Evolutionary conservation across 2,888 invertebrate genomes (phyloP).

Genomic region (Pyrrhosoma nymphula): DNA sequence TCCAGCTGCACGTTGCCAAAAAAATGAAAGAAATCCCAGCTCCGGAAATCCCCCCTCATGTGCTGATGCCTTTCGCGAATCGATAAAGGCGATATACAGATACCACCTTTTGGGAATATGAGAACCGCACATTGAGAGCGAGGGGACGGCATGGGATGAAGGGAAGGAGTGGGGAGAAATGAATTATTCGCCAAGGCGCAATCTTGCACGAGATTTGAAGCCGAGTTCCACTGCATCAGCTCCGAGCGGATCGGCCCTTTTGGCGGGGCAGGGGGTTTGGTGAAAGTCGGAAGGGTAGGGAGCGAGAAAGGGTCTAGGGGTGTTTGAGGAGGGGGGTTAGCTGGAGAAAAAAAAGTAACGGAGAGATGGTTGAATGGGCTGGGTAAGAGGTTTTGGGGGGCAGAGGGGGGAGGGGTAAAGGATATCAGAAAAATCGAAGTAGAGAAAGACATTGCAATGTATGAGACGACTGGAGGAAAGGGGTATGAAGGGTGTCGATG

Average conservation of each 20-base stretch:
- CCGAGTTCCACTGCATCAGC: slow-evolving; percentile 34
- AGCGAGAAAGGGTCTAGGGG: too few species aligned
- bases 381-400: too few species aligned
- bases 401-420: neutral
- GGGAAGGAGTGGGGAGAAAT: neutral
- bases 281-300: neutral
- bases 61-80: neutral
- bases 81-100: slow-evolving; percentile 20
- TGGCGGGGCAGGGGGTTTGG: neutral
- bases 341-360: too few species aligned
- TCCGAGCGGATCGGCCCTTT: neutral
- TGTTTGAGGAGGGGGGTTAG: too few species aligned
- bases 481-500: too few species aligned
- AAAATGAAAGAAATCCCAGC: neutral
- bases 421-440: neutral
- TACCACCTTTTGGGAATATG: slow-evolving; percentile 45
- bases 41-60: neutral
- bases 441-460: too few species aligned
- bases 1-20: neutral
- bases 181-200: slow-evolving; percentile 35
- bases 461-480: too few species aligned
- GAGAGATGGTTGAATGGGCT: too few species aligned
- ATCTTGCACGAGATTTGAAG: slow-evolving; percentile 63
- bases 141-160: neutral
- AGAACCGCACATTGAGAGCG: neutral